Percentiles rank a stretch among this genome's conserved stretches.
Conservation (phyloP, 2,888 invertebrate genomes). For the Lasioglossum lativentre region DNA sequence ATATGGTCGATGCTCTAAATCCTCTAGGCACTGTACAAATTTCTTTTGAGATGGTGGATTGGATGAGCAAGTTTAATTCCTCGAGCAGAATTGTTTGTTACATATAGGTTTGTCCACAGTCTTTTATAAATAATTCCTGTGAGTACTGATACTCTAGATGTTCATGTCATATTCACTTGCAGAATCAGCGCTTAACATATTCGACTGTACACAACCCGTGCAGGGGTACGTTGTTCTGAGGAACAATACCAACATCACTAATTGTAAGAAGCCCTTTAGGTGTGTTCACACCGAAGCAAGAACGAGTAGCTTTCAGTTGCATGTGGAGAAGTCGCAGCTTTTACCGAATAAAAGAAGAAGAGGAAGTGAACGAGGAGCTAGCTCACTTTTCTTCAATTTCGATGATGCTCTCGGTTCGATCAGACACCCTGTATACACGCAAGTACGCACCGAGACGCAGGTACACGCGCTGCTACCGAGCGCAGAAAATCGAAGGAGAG, state of each 20-base stretch:
- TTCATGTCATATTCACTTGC: not conserved
- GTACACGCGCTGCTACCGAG: constrained; percentile 65
- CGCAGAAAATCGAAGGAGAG: constrained; percentile 52
- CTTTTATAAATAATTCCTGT: not conserved
- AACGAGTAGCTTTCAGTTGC: not conserved
- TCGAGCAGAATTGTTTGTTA: not conserved
- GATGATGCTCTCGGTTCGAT: not conserved
- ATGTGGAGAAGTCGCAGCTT: no score
- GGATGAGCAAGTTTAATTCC: not conserved
- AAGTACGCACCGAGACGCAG: not conserved
- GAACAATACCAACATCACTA: no score
- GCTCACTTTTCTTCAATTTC: not conserved
- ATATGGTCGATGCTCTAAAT: not conserved
- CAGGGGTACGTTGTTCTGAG: no score
- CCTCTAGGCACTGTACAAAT: not conserved
- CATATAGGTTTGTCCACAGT: no score
- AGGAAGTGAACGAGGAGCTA: no score
- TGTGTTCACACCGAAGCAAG: not conserved
- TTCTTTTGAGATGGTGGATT: not conserved
- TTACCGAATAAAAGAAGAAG: not conserved
- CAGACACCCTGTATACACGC: not conserved
- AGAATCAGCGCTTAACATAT: not conserved
- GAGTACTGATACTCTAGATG: not conserved
- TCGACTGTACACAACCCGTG: no score
- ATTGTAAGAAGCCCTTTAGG: no score